Conservation (phyloP, 2,113 vertebrate species). For the Cynocephalus volans region DNA sequence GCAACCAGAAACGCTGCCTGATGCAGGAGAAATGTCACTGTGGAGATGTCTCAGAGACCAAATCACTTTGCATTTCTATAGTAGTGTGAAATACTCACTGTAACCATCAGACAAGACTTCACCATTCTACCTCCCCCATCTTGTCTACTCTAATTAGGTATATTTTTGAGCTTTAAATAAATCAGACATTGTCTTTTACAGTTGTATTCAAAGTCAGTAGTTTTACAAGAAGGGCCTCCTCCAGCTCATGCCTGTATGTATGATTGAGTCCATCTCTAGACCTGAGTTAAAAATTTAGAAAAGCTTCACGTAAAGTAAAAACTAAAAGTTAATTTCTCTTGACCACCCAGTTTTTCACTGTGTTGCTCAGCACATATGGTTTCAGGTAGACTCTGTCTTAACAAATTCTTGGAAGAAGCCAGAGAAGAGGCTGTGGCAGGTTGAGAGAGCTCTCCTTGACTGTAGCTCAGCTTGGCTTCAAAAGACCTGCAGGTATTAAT, state of each 20-base stretch:
- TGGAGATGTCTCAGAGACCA: background rate
- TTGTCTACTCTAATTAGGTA: background rate
- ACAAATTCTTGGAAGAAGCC: background rate
- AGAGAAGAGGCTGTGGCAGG: background rate
- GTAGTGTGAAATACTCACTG: background rate
- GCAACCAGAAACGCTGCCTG: background rate
- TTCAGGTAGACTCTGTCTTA: background rate
- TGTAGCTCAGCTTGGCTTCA: background rate
- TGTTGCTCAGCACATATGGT: background rate
- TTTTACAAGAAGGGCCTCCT: background rate
- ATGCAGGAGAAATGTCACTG: background rate
- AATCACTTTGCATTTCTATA: background rate
- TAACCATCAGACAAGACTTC: background rate
- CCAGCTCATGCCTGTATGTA: background rate
- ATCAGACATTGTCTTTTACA: background rate
- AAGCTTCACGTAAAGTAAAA: background rate
- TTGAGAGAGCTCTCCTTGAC: background rate
- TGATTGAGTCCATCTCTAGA: background rate
- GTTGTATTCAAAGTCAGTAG: background rate
- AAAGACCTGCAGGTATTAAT: background rate
- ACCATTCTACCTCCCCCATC: background rate
- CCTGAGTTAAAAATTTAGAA: background rate
- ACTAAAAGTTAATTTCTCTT: background rate
- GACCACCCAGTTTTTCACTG: background rate
- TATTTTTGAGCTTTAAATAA: constrained; percentile 8